Evolutionary conservation across 2,797 vertebrate genomes (phyloP).

Genomic region (Crax fasciolata): DNA sequence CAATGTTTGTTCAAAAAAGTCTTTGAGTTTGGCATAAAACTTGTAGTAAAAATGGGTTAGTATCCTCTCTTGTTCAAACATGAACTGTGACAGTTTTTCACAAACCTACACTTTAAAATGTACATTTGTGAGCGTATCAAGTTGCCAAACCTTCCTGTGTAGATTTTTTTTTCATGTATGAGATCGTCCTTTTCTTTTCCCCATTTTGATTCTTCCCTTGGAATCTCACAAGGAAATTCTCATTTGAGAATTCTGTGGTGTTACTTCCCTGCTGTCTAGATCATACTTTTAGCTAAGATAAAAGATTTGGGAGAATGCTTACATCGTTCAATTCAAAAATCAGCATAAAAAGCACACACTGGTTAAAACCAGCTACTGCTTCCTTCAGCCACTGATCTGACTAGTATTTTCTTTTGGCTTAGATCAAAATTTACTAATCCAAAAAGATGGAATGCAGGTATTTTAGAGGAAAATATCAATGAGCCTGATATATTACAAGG

Average conservation of each 20-base stretch:
- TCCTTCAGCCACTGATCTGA: background rate
- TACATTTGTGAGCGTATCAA: background rate
- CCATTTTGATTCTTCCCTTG: rapidly evolving
- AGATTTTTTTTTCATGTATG: background rate
- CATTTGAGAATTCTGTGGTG: background rate
- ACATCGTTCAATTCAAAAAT: background rate
- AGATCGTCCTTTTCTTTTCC: background rate
- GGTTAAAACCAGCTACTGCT: background rate
- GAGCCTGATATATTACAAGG: background rate
- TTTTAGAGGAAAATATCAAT: background rate
- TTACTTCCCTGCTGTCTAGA: background rate
- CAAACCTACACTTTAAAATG: background rate
- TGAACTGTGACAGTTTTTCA: background rate
- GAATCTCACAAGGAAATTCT: background rate
- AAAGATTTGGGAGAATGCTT: background rate
- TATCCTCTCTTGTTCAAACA: background rate
- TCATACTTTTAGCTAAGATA: background rate
- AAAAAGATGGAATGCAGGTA: background rate
- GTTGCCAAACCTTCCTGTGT: background rate
- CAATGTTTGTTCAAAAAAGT: background rate
- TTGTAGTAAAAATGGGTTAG: background rate
- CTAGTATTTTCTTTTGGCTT: background rate
- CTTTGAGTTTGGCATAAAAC: background rate
- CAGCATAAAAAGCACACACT: background rate
- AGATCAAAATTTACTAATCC: slow-evolving; percentile 8